phyloP scores from a whole-genome alignment of 2,888 invertebrate genomes.

The Sicus ferrugineus region DNA sequence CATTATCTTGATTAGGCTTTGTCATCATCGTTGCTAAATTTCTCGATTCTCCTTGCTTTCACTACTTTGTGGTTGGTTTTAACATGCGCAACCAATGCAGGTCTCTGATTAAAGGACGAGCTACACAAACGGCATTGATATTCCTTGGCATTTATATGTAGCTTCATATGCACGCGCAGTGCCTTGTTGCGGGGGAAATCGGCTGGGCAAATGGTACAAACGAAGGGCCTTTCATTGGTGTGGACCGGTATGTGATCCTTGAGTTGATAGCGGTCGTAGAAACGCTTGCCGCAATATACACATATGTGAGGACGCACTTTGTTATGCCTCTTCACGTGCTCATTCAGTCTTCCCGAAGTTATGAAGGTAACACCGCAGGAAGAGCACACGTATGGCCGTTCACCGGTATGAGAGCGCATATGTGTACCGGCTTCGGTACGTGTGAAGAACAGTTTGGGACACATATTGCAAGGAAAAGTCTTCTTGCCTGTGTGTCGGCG shows the following conservation, averaged over 20 bases:
- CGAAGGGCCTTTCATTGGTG: neutral
- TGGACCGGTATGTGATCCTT: neutral
- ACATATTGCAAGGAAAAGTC: neutral
- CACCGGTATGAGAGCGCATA: conserved; percentile 10
- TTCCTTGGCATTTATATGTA: conserved; percentile 39
- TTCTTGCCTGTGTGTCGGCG: neutral
- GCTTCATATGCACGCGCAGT: neutral
- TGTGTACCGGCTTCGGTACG: neutral
- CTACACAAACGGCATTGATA: conserved; percentile 44
- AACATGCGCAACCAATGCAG: conserved; percentile 41
- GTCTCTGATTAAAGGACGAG: conserved; percentile 44
- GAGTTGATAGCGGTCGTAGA: neutral
- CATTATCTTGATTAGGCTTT: neutral
- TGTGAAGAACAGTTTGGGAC: conserved; percentile 1
- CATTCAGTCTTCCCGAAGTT: neutral
- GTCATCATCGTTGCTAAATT: neutral
- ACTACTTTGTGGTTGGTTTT: conserved; percentile 37
- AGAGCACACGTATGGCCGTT: neutral
- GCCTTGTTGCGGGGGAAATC: neutral
- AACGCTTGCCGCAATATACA: conserved; percentile 22
- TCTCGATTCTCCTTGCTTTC: neutral
- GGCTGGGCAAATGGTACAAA: neutral
- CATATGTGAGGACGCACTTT: neutral
- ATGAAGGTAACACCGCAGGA: neutral
- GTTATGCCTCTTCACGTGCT: neutral